Evolutionary conservation across 2,888 invertebrate species (phyloP).

Genomic region (Oscheius sp.): DNA sequence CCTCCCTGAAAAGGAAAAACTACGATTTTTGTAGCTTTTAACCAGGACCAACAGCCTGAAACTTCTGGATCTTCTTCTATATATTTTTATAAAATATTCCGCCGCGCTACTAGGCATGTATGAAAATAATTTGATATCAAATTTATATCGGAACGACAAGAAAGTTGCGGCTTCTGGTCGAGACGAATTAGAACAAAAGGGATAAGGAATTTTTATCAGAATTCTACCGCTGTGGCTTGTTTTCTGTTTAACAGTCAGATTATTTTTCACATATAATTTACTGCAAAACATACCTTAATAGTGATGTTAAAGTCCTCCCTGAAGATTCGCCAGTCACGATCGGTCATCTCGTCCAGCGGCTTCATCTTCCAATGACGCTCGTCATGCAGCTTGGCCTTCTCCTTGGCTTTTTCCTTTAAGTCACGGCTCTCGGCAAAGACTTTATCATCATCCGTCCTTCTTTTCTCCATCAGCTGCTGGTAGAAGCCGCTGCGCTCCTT

Average conservation of each 20-base stretch:
- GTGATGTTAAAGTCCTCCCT: conserved; percentile 98
- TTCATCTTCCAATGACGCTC: conserved; percentile 99
- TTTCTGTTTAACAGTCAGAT: too few species aligned
- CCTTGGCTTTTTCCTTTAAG: conserved; percentile 74
- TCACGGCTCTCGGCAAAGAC: conserved; percentile 85
- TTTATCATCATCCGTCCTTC: conserved; percentile 94
- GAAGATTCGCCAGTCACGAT: conserved; percentile 99
- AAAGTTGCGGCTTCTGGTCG: too few species aligned
- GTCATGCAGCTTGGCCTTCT: conserved; percentile 98
- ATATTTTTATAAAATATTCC: not conserved
- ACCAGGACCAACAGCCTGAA: too few species aligned
- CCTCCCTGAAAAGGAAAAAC: conserved; percentile 77
- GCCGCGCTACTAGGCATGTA: too few species aligned
- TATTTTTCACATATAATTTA: too few species aligned
- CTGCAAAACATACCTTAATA: conserved; percentile 80
- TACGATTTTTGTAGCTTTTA: too few species aligned
- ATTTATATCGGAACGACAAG: too few species aligned
- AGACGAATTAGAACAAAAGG: too few species aligned
- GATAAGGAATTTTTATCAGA: too few species aligned
- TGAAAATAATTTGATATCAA: too few species aligned
- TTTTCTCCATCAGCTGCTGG: conserved; percentile 90
- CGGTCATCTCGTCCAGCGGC: conserved; percentile 89
- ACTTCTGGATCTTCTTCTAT: too few species aligned
- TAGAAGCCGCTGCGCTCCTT: conserved; percentile 94
- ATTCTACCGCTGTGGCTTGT: too few species aligned